Evolutionary conservation across 2,888 invertebrate species (phyloP), one percentile per base, ranked within the genome.

Genomic region (Lasioglossum figueresi): DNA sequence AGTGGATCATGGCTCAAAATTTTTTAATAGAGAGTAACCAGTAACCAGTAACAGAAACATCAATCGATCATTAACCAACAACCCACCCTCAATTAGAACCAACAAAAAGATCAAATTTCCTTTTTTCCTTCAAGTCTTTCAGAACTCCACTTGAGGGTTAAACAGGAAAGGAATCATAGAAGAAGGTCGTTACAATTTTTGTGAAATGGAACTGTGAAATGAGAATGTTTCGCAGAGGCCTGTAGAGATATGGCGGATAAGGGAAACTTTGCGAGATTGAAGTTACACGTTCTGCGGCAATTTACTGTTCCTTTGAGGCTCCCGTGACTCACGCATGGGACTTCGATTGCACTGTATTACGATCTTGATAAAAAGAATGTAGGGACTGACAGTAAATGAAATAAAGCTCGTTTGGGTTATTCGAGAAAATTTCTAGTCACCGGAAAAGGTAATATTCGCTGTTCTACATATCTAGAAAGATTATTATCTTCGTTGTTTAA

Each of bases 311-410:
- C 66, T 66, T 66, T 66, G 34, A 34, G 66, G 34, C 66, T 66
- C 66, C 66, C 66, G 66, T 66, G 66, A 66, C 66, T 34, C 66
- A 66, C 66, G 66, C 66, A 66, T 66, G 23, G 66, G 8, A 34
- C 66, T 66, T 31, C 34, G 10, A 66, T 66, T 66, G 66, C 66
- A 19, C 66, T 2, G 34, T 66, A 34, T 66, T 66, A 10, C 34
- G 34, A 66, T 66, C 66, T 66, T 34, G 66, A 66, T 66, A 66
- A 66, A 23, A 66, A 23, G 34, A 34, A 31, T 34, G 23, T 34
- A 31, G 31, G 23, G 19, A 66, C 34, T 66, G 66, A 66, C 66
- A 66, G 34, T 66, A 23, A 66, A 34, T 31, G 66, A 23, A 66
- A 66, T 31, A 66, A 66, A 66, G 34, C 23, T 34, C 66, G 66